Conservation (phyloP, 1,140 invertebrate genomes). For the Ceratina japonica region DNA sequence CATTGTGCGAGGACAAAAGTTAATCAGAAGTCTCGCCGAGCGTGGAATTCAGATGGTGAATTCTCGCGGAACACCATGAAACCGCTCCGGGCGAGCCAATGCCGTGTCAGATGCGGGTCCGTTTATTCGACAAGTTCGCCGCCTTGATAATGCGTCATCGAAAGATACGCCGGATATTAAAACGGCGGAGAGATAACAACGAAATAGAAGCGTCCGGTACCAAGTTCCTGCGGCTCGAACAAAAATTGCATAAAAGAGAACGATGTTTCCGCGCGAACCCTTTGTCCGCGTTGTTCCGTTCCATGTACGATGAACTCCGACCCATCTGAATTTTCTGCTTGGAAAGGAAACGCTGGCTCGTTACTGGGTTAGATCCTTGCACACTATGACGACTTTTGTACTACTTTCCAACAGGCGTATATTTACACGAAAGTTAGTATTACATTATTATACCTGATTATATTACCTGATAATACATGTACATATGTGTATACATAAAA, state of each 20-base stretch:
- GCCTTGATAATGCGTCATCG: constrained; percentile 53
- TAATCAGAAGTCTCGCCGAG: constrained; percentile 47
- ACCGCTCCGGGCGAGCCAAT: constrained; percentile 24
- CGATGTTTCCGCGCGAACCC: neutral
- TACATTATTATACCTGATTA: no score
- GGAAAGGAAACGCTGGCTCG: constrained; percentile 1
- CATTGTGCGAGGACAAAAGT: constrained; percentile 22
- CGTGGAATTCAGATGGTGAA: constrained; percentile 39
- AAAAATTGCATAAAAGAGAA: neutral
- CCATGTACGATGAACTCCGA: neutral
- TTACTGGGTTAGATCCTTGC: neutral
- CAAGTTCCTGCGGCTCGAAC: neutral
- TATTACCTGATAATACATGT: no score
- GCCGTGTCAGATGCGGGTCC: neutral
- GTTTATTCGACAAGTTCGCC: constrained; percentile 40
- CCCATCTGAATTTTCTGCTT: constrained; percentile 2
- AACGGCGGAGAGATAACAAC: constrained; percentile 40
- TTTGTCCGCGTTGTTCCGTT: neutral
- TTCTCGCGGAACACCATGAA: constrained; percentile 39
- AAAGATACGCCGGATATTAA: constrained; percentile 25
- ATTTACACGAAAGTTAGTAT: neutral
- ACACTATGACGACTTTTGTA: neutral
- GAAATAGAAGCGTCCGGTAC: neutral
- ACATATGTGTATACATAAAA: no score
- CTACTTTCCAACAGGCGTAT: neutral